Evolutionary conservation across 2,797 vertebrate genomes (phyloP).

Genomic region (Miichthys miiuy): DNA sequence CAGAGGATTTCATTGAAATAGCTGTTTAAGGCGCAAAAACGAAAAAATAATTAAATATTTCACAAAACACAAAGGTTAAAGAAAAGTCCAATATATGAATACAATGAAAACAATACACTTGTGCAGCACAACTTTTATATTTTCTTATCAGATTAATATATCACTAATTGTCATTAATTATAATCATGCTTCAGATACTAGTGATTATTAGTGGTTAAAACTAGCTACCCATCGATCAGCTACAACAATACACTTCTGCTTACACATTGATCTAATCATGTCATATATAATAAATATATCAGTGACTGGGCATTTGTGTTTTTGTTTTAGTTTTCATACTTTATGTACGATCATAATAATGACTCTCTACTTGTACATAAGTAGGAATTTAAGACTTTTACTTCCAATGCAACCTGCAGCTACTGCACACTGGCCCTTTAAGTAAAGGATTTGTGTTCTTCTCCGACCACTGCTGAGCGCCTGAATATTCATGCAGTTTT

Average conservation of each 20-base stretch:
- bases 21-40: neutral
- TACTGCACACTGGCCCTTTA: no score
- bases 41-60: neutral
- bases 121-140: neutral
- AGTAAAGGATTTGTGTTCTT: neutral
- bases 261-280: neutral
- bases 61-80: neutral
- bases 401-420: neutral
- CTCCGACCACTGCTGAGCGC: neutral
- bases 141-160: neutral
- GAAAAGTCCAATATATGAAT: neutral
- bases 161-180: neutral
- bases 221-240: neutral
- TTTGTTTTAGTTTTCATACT: neutral
- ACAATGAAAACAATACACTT: neutral
- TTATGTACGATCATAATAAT: no score
- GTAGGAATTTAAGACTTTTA: neutral
- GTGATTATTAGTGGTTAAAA: neutral
- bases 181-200: neutral
- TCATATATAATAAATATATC: neutral
- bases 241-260: neutral
- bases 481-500: conserved; percentile 9
- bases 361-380: no score
- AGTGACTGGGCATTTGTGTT: neutral
- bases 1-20: neutral